Percentiles rank a stretch among this genome's conserved stretches.
Evolutionary conservation across 2,113 vertebrate genomes (phyloP).

Genomic region (Sigmodon hispidus): DNA sequence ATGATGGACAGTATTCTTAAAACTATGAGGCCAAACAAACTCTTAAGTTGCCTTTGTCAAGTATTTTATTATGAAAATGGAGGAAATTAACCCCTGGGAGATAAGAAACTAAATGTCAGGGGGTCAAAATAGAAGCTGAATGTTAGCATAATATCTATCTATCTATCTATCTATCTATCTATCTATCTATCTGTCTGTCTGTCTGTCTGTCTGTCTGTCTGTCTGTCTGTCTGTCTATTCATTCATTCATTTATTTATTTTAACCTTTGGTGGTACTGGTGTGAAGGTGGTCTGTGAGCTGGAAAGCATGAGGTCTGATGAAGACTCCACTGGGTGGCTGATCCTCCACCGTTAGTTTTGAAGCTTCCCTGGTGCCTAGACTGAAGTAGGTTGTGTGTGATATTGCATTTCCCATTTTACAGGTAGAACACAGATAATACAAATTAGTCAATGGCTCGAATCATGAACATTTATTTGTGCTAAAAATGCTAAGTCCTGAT

Average conservation of each 20-base stretch:
- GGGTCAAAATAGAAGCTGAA: not conserved
- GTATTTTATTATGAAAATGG: not conserved
- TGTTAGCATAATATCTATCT: not conserved
- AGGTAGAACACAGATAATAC: not conserved
- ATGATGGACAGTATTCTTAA: not conserved
- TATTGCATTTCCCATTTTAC: not conserved
- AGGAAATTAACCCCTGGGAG: not conserved
- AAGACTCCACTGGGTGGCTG: not conserved
- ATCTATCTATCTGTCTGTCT: too few relatives aligned
- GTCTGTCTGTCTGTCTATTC: too few relatives aligned
- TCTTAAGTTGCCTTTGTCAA: not conserved
- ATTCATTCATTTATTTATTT: not conserved
- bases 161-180: too few relatives aligned
- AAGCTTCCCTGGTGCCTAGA: not conserved
- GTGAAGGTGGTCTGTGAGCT: not conserved
- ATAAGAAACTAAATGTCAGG: not conserved
- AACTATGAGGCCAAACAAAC: not conserved
- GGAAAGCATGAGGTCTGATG: not conserved
- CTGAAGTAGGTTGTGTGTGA: not conserved
- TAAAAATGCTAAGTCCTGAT: slow-evolving; percentile 36
- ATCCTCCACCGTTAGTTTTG: too few relatives aligned
- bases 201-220: too few relatives aligned
- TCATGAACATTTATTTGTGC: slow-evolving; percentile 47
- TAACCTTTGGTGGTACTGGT: not conserved
- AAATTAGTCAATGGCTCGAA: not conserved